These are phyloP conservation scores for Scotopteryx bipunctaria DNA, from an alignment of 2,888 invertebrate species.

Conservation along the genomic window DNA sequence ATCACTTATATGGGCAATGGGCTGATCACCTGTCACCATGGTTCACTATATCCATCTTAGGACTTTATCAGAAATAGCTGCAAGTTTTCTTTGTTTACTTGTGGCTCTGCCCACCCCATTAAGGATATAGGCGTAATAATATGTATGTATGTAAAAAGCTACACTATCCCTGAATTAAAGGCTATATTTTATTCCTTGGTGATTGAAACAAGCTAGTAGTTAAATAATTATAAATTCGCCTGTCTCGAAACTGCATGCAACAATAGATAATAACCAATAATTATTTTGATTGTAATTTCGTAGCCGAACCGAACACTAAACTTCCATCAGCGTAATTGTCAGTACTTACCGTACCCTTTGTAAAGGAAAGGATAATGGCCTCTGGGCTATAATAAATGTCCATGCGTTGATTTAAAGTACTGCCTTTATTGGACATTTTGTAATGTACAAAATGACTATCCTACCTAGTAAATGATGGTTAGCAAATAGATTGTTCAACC, in stretches of 20 bases:
- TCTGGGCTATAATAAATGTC: slow-evolving; percentile 19
- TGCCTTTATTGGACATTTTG: slow-evolving; percentile 18
- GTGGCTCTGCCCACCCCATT: too few relatives aligned
- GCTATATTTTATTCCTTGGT: too few relatives aligned
- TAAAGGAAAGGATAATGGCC: slow-evolving; percentile 26
- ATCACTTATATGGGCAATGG: too few relatives aligned
- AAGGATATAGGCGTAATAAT: too few relatives aligned
- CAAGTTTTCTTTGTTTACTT: too few relatives aligned
- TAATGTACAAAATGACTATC: slow-evolving; percentile 12
- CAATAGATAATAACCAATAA: slow-evolving; percentile 25
- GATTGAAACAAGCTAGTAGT: too few relatives aligned
- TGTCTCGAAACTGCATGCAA: slow-evolving; percentile 19
- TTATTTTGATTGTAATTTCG: slow-evolving; percentile 24
- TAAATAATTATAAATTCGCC: slow-evolving; percentile 10
- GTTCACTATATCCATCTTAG: too few relatives aligned
- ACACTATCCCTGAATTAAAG: too few relatives aligned
- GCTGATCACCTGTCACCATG: too few relatives aligned
- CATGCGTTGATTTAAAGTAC: slow-evolving; percentile 22
- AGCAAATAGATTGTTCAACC: slow-evolving; percentile 6
- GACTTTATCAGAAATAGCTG: too few relatives aligned
- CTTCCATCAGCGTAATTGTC: slow-evolving; percentile 27
- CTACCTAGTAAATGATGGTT: slow-evolving; percentile 21
- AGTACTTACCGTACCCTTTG: slow-evolving; percentile 23
- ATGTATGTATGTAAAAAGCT: too few relatives aligned
- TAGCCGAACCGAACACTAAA: slow-evolving; percentile 21